Conservation (phyloP, 2,797 vertebrate species). For the Lacerta viridis region DNA sequence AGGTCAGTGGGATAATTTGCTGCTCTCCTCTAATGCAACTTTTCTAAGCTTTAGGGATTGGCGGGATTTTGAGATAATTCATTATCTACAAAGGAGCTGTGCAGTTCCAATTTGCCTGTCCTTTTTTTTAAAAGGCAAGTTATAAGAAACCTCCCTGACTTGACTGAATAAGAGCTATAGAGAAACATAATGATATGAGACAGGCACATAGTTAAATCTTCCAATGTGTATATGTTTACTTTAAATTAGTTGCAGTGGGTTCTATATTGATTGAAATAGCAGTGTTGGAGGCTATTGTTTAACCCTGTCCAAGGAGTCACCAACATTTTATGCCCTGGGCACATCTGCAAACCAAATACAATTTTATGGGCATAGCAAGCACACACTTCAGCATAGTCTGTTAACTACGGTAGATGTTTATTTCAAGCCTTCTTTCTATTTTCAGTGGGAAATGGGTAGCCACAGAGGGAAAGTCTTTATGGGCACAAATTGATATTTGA, state of each 20-base stretch:
- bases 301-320: background rate
- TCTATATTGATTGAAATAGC: background rate
- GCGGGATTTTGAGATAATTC: background rate
- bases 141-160: background rate
- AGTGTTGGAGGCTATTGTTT: background rate
- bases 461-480: too few relatives aligned
- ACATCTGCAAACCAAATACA: too few relatives aligned
- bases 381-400: too few relatives aligned
- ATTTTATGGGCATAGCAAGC: too few relatives aligned
- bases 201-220: background rate
- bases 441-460: too few relatives aligned
- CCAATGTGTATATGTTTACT: background rate
- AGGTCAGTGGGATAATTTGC: background rate
- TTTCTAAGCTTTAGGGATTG: background rate
- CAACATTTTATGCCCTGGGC: too few relatives aligned
- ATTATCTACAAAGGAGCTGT: background rate
- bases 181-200: background rate
- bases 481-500: too few relatives aligned
- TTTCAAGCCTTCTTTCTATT: too few relatives aligned
- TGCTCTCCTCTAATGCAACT: background rate
- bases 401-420: too few relatives aligned
- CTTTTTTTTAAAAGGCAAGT: background rate
- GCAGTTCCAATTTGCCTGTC: background rate
- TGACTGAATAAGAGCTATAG: background rate
- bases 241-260: background rate